Conservation (phyloP, 1,140 invertebrate genomes). For the Trissolcus basalis region DNA sequence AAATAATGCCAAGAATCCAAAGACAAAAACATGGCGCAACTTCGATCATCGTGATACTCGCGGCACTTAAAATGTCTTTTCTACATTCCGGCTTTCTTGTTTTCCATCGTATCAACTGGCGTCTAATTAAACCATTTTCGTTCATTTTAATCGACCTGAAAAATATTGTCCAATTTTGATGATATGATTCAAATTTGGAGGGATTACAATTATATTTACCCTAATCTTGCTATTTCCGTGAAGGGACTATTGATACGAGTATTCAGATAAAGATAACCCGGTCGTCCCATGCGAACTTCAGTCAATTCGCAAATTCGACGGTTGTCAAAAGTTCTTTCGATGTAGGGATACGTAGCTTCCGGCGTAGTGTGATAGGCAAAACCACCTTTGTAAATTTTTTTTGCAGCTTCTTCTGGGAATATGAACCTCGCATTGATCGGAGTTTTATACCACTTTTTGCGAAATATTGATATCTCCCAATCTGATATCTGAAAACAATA, state of each 20-base stretch:
- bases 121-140: neutral
- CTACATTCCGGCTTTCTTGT: neutral
- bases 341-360: constrained; percentile 46
- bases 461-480: constrained; percentile 38
- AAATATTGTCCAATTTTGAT: constrained; percentile 6
- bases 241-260: constrained; percentile 48
- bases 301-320: constrained; percentile 55
- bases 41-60: neutral
- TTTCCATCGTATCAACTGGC: neutral
- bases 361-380: constrained; percentile 56
- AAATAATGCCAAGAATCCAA: neutral
- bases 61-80: neutral
- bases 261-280: constrained; percentile 27
- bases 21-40: neutral
- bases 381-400: constrained; percentile 37
- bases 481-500: constrained; percentile 29
- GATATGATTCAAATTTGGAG: neutral
- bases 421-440: constrained; percentile 42
- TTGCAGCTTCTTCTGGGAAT: constrained; percentile 20
- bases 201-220: too few species aligned
- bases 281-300: constrained; percentile 42
- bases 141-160: constrained; percentile 14
- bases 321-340: constrained; percentile 49
- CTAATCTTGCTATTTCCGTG: constrained; percentile 45
- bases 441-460: constrained; percentile 35